Conservation (phyloP, 1,140 invertebrate genomes). For the Drosophila baimaii region DNA sequence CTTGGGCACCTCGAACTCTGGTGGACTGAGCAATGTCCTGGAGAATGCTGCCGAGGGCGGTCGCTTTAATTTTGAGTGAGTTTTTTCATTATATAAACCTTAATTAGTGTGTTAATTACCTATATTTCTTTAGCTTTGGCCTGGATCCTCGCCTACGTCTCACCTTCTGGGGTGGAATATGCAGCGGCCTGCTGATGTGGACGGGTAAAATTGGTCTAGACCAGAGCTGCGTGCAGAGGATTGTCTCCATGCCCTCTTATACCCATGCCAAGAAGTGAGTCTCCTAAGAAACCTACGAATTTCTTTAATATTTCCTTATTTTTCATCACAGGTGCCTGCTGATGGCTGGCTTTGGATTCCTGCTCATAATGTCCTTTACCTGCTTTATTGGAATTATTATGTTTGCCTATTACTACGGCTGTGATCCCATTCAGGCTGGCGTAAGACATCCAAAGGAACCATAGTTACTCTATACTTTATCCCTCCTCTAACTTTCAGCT, state of each 20-base stretch:
- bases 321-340: conserved; percentile 80
- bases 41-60: conserved; percentile 85
- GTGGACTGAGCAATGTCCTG: conserved; percentile 89
- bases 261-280: conserved; percentile 67
- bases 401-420: conserved; percentile 89
- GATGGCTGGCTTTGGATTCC: conserved; percentile 85
- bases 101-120: neutral
- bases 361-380: conserved; percentile 85
- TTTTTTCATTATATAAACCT: neutral
- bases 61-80: conserved; percentile 88
- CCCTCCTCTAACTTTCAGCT: conserved; percentile 44
- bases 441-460: conserved; percentile 66
- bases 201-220: conserved; percentile 73
- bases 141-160: conserved; percentile 66
- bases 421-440: conserved; percentile 89
- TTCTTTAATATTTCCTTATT: neutral
- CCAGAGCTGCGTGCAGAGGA: conserved; percentile 76
- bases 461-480: fast-evolving
- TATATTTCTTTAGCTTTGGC: conserved; percentile 42
- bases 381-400: conserved; percentile 89
- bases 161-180: conserved; percentile 56
- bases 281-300: neutral
- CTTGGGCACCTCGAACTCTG: conserved; percentile 88
- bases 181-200: conserved; percentile 70
- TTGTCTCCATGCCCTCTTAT: conserved; percentile 74